Base-by-base conservation (phyloP, 2,888 invertebrate genomes). In the Epinotia ramella region DNA sequence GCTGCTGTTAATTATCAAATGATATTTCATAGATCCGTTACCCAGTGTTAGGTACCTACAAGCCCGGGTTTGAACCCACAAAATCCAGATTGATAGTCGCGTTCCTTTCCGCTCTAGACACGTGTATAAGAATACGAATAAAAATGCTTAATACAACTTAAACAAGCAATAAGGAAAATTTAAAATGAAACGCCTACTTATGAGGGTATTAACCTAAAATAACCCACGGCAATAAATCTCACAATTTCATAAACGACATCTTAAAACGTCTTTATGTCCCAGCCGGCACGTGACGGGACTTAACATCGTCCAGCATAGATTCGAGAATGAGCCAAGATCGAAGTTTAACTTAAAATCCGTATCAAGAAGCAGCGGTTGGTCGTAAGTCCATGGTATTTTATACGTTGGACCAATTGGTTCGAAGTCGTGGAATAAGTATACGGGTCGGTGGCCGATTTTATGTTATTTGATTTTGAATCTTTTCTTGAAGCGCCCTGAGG, bases 191-290 rank as follows among this genome's bases (percentile, higher is more conserved):
- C 18, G 9, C 67, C 40, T 40, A 44, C 57, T 59, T 18, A 20
- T 67, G 20, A 67, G 40, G 20, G 40, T 57, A 57, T 44, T 40
- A 67, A 57, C 18, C 57, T 67, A 40, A 67, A 56, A 67, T 57
- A 57, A 40, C 40, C 57, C 20, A 5, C 18, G 11, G 56, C 40
- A 6, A 68, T 68, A 68, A 68, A 68, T 68, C 44, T 68, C 57
- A 59, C 68, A 40, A 44, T 68, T 59, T 56, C 57, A 44, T 44
- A 44, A 66, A 68, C 40, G 68, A 57, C 66, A 57, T 68, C 44
- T 68, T 68, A 68, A 68, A 68, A 68, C 44, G 68, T 59, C 68
- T 68, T 68, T 68, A 68, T 68, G 68, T 59, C 59, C 24, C 44
- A 24, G 16, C 16, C 68, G 59, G 11, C 20, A 68, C 68, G 68